These are phyloP conservation scores for Pandion haliaetus DNA, from an alignment of 2,113 vertebrate species.

Conservation along the genomic window DNA sequence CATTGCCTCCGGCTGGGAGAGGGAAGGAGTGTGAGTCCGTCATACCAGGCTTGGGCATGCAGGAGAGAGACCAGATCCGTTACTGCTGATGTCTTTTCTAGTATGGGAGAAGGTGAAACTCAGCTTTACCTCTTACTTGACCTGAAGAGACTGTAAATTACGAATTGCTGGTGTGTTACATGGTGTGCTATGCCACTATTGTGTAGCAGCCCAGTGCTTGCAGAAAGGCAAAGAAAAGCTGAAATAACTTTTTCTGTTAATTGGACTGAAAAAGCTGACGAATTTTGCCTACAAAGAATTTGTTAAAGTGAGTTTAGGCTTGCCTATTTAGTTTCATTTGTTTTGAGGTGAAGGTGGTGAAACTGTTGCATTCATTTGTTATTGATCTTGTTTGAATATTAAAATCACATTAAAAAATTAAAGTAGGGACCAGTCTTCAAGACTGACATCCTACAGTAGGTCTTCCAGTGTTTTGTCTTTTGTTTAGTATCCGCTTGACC, in stretches of 20 bases:
- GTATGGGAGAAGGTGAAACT: background rate
- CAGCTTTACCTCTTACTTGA: background rate
- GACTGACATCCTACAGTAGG: background rate
- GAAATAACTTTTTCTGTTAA: background rate
- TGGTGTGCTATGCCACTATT: rapidly evolving
- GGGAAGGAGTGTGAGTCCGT: background rate
- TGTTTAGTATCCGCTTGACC: background rate
- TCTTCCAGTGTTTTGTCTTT: background rate
- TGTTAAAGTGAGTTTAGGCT: background rate
- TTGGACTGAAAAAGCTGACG: background rate
- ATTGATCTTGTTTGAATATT: background rate
- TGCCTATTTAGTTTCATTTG: background rate
- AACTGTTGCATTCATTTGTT: background rate
- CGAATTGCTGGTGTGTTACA: background rate
- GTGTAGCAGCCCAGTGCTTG: background rate
- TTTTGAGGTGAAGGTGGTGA: background rate
- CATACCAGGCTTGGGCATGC: background rate
- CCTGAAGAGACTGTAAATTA: background rate
- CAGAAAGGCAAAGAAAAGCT: background rate
- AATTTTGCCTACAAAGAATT: background rate
- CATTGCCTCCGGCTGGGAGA: background rate
- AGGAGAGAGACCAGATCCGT: background rate
- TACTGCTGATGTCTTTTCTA: background rate
- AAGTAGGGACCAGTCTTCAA: background rate
- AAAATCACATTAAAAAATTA: background rate